phyloP scores from a whole-genome alignment of 2,888 invertebrate species.

The Proisotoma minuta region DNA sequence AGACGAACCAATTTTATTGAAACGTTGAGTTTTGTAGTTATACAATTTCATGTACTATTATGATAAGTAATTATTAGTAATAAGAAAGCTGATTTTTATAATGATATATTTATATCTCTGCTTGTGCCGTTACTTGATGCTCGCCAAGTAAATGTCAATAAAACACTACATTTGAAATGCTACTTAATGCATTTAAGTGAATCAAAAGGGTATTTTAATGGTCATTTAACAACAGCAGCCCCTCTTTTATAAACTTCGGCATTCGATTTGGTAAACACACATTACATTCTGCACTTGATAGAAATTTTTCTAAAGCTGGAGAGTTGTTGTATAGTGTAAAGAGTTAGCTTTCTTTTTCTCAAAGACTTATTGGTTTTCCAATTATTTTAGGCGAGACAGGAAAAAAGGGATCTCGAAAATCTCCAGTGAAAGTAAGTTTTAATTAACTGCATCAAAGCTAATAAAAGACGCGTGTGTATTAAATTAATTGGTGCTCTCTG shows the following conservation, averaged over 20 bases:
- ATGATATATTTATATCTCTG: conserved; percentile 9
- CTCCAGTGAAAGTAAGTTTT: conserved; percentile 46
- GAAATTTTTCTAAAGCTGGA: not conserved
- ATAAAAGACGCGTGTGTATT: not conserved
- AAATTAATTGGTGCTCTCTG: not conserved
- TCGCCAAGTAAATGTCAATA: no score
- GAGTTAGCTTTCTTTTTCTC: no score
- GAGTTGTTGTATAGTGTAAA: no score
- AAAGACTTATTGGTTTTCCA: conserved; percentile 6
- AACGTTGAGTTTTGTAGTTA: conserved; percentile 19
- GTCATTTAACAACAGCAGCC: no score
- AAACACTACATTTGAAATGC: no score
- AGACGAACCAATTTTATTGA: conserved; percentile 14
- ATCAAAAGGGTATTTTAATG: no score
- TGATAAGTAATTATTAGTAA: conserved; percentile 5
- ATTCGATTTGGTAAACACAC: conserved; percentile 15
- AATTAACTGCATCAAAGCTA: not conserved
- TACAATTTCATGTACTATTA: conserved; percentile 7
- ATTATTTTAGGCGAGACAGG: conserved; percentile 43
- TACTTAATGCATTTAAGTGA: no score
- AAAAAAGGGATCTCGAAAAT: conserved; percentile 45
- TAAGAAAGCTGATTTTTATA: conserved; percentile 11
- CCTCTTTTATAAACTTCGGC: no score
- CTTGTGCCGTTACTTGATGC: conserved; percentile 1
- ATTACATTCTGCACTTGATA: conserved; percentile 41